Evolutionary conservation across 2,797 vertebrate species (phyloP).

Genomic region (Dromococcyx pavoninus): DNA sequence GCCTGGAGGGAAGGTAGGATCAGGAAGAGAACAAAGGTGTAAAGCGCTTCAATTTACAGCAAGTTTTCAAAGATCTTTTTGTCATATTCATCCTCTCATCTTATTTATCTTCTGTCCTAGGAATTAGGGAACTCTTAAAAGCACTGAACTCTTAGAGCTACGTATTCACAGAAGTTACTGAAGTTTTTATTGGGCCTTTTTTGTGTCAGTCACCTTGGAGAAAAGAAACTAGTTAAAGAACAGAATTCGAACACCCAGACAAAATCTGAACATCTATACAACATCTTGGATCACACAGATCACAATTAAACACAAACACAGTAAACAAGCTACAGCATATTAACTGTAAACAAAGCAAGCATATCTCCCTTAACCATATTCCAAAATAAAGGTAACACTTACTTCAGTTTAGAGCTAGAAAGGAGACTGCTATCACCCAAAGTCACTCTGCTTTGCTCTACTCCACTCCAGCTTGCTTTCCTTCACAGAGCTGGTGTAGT

Average conservation of each 20-base stretch:
- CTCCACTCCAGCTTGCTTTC: no score
- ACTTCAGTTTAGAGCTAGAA: background rate
- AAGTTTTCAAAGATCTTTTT: background rate
- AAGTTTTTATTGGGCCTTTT: background rate
- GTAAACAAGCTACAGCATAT: background rate
- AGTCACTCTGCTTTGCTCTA: background rate
- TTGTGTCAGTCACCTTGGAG: background rate
- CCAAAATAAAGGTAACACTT: background rate
- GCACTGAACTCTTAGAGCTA: background rate
- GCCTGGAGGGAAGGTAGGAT: background rate
- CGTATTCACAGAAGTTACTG: background rate
- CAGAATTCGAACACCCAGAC: background rate
- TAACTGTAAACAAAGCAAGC: background rate
- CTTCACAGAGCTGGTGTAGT: fast-evolving
- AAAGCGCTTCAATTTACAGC: background rate
- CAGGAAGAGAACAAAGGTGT: background rate
- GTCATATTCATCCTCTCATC: background rate
- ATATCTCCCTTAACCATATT: background rate
- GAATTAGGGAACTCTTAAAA: background rate
- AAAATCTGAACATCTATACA: background rate
- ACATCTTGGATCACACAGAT: background rate
- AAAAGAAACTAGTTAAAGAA: background rate
- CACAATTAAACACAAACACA: background rate
- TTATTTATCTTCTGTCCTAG: background rate
- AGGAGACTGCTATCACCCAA: background rate